Base-by-base conservation (phyloP, 2,888 invertebrate species). In the Drosophila setosimentum region DNA sequence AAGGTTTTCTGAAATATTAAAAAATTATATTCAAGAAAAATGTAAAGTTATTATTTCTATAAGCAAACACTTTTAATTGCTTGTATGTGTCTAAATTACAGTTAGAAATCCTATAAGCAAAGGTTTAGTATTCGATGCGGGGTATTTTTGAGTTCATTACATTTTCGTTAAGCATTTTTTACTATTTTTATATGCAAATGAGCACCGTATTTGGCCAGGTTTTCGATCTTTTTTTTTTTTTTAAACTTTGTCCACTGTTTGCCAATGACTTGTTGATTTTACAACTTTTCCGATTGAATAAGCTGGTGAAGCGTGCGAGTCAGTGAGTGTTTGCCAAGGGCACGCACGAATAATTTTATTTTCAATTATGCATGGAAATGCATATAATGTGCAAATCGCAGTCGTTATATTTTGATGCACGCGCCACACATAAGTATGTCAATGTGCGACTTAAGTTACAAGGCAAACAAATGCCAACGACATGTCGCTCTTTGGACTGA, bases 251-350 rank as follows among this genome's bases (percentile, higher is more conserved):
- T 65, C 33, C 24, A 60, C 73, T 82, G 73, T 88, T 86, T 82
- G 74, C 76, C 74, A 72, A 80, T 87, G 89, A 87, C 89, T 87
- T 87, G 86, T 87, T 87, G 86, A 89, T 89, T 84, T 89, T 87
- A 89, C 73, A 84, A 82, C 71, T 87, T 87, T 86, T 78, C 68
- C 89, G 82, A 84, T 84, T 84, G 89, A 82, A 76, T 82, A 72
- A 68, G 63, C 70, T 65, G 35, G 42, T 62, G 70, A 50, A 65
- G 50, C 40, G 67, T 57, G 49, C 49, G 50, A 60, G 66, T 40
- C 40, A 68, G 60, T 53, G 64, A 82, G 66, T 79, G 74, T 76
- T 78, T 87, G 76, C 48, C 54, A 53, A 50, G 68, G 16, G 57
- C 49, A 54, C 55, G 73, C 60, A 35, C 62, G 29, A 42, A 70